Base-by-base conservation (phyloP, 1,140 invertebrate genomes). In the Olivierus martensii region DNA sequence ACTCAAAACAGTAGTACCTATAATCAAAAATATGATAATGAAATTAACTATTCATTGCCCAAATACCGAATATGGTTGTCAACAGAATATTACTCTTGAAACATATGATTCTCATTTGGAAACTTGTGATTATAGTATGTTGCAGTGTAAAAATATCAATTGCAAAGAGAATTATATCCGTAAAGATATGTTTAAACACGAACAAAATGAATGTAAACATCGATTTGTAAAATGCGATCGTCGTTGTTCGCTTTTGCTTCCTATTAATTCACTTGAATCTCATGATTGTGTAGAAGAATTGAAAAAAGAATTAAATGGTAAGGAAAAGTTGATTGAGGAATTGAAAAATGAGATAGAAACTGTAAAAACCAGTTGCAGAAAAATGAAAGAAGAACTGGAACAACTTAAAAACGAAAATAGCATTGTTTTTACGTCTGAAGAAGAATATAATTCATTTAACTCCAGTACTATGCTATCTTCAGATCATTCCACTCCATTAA, bases 201-300 rank as follows among this genome's bases (percentile, higher is more conserved):
- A 51, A 47, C 2, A 3, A 2, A 47, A 37, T 6, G 28, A 28
- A 0, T 56, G 55, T 41, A 10, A 19, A 9, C 34, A 52, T 35
- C 22, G 51, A 17, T 28, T 22, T 3, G 7, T 52, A 12, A 42
- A 12, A 19, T 56, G 55, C 15, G 3, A 36, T 15, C 43, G 10
- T 3, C 46, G 49, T 14, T n/a, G 36, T 12, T 39, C 39, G 3
- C 4, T 28, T 4, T 44, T 43, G n/a, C 9, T 52, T 9, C 11
- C 34, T 10, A 10, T 35, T 3, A 3, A 9, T 18, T 9, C 3
- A 15, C 18, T 28, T n/a, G 11, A 35, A 2, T 44, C 21, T 42
- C 52, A 56, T 28, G 35, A 52, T 46, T 56, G 50, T 11, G n/a
- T 56, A 10, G 35, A 15, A 21, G 55, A 36, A 19, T 18, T 56